Conservation (phyloP, 2,113 vertebrate species). For the Apistogramma diplotaenia region DNA sequence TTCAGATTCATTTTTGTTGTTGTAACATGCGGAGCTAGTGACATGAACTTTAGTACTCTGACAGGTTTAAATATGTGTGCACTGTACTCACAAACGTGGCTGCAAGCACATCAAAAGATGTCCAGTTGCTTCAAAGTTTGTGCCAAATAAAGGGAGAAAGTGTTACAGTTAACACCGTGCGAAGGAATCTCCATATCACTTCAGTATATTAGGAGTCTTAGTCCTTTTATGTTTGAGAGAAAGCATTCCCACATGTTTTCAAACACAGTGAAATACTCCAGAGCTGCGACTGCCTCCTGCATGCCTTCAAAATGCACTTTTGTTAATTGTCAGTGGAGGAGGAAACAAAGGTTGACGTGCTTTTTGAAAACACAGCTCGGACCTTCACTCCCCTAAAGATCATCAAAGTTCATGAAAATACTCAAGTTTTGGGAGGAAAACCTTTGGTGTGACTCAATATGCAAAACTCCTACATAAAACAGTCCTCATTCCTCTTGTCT, state of each 20-base stretch:
- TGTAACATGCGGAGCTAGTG: neutral
- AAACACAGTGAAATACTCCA: slow-evolving; percentile 82
- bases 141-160: slow-evolving; percentile 71
- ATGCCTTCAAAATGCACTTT: slow-evolving; percentile 82
- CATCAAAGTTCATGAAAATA: slow-evolving; percentile 60
- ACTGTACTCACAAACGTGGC: slow-evolving; percentile 49
- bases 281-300: slow-evolving; percentile 78
- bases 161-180: slow-evolving; percentile 81
- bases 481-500: neutral
- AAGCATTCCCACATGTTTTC: slow-evolving; percentile 90
- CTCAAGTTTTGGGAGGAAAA: slow-evolving; percentile 32
- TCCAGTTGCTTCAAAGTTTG: slow-evolving; percentile 72
- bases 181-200: slow-evolving; percentile 74
- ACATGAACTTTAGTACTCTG: neutral
- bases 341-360: slow-evolving; percentile 86
- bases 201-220: slow-evolving; percentile 69
- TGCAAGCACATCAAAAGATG: slow-evolving; percentile 66
- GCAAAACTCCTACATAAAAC: neutral
- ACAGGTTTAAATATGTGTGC: neutral
- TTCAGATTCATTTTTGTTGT: neutral
- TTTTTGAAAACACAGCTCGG: slow-evolving; percentile 83
- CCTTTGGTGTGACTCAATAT: neutral
- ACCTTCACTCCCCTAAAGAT: slow-evolving; percentile 68
- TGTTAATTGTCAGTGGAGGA: slow-evolving; percentile 72
- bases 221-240: slow-evolving; percentile 82